Evolutionary conservation across 92 coral and sea anemone species (phyloP).

Genomic region (Blastomussa wellsi): DNA sequence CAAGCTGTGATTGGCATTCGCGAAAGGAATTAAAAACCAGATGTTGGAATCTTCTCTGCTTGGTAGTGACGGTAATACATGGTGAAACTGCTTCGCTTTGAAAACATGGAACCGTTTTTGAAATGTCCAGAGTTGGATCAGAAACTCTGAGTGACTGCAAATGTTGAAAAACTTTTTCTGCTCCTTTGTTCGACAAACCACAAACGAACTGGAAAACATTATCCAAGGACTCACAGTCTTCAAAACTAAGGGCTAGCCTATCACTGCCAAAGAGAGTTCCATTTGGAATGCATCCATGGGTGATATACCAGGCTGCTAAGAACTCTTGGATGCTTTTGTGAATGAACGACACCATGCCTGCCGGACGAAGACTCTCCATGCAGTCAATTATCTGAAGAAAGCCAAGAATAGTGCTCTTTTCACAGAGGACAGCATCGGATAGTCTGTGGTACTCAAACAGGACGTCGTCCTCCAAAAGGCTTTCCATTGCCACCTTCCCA

Average conservation of each 20-base stretch:
- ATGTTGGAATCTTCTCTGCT: too few species aligned
- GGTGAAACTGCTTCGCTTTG: not conserved
- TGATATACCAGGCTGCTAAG: slow-evolving; percentile 23
- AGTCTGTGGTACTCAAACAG: slow-evolving; percentile 29
- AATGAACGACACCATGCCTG: slow-evolving; percentile 31
- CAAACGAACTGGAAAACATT: slow-evolving; percentile 3
- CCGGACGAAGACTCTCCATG: not conserved
- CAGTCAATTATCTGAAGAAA: too few species aligned
- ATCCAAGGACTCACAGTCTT: not conserved
- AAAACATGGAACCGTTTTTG: not conserved
- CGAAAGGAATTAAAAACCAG: too few species aligned
- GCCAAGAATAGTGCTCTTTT: not conserved
- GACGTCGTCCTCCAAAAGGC: not conserved
- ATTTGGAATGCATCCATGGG: not conserved
- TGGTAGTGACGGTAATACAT: too few species aligned
- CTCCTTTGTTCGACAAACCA: slow-evolving; percentile 2
- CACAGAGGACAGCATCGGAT: slow-evolving; percentile 5
- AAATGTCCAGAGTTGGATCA: too few species aligned
- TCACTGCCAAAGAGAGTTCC: slow-evolving; percentile 8
- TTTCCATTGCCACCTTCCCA: too few species aligned
- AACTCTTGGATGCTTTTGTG: slow-evolving; percentile 44
- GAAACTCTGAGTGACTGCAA: too few species aligned
- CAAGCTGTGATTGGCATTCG: too few species aligned
- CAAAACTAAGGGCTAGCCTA: not conserved
- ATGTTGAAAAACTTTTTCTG: not conserved